Conservation (phyloP, 2,888 invertebrate genomes). For the Halocaridina rubra region DNA sequence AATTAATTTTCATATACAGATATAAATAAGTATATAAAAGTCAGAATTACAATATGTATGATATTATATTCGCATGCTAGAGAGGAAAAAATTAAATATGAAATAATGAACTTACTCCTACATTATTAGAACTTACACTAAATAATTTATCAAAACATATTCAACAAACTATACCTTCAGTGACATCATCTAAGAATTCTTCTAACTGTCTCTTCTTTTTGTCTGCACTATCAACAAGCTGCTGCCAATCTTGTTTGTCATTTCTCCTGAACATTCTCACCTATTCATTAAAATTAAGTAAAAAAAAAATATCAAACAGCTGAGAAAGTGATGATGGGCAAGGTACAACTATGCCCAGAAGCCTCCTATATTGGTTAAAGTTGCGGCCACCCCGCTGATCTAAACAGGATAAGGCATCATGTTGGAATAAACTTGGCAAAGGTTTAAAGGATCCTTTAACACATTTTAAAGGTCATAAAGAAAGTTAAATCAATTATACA, state of each 20-base stretch:
- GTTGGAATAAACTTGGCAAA: too few species aligned
- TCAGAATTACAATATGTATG: neutral
- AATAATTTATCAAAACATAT: too few species aligned
- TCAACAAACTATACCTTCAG: conserved; percentile 6
- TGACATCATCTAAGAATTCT: conserved; percentile 18
- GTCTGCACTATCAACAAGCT: conserved; percentile 30
- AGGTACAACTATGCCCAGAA: too few species aligned
- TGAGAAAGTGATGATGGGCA: too few species aligned
- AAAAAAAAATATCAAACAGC: neutral
- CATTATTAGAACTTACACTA: too few species aligned
- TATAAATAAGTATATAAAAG: neutral
- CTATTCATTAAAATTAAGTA: conserved; percentile 24
- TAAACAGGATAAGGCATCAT: too few species aligned
- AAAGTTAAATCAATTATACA: too few species aligned
- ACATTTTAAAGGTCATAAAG: too few species aligned
- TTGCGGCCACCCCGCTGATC: too few species aligned
- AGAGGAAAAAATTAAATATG: neutral
- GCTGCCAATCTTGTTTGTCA: conserved; percentile 54
- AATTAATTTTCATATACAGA: neutral
- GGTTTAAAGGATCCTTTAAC: too few species aligned
- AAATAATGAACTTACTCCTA: too few species aligned
- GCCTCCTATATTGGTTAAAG: too few species aligned
- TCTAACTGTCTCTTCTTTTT: conserved; percentile 54
- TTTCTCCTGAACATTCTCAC: conserved; percentile 42
- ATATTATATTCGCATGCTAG: neutral